Evolutionary conservation across 1,140 invertebrate species (phyloP), one percentile per base, ranked within the genome.

Genomic region (Ostrea edulis): DNA sequence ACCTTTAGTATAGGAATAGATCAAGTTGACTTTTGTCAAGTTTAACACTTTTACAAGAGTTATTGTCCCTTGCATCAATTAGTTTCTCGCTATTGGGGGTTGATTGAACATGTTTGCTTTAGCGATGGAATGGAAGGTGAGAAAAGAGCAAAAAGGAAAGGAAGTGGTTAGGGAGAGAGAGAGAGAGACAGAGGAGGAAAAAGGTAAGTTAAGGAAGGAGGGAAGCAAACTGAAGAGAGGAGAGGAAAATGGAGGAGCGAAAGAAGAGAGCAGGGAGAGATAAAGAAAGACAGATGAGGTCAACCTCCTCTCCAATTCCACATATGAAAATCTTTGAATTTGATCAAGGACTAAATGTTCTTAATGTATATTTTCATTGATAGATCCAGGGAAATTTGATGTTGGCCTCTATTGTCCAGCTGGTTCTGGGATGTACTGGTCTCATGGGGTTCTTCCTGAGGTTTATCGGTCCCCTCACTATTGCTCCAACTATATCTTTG

Each of bases 391-490:
- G 93, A n/a, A 91, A 89, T 86, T 89, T 94, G 58, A 91, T 92
- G 81, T 85, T 92, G 25, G 90, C 93, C 2, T 91, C 91, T 0
- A 9, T 93, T 29, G 88, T 90, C 58, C 93, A 93, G 88, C 83
- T 94, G 2, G 35, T 92, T 8, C 77, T 93, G 12, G 92, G 93
- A 3, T 89, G 88, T 68, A 90, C 95, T 93, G 97, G 97, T 9
- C 94, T 97, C 0, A 96, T 97, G 81, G 97, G 97, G 0, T 96
- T 96, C 77, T 20, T 97, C 17, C 93, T 97, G 0, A 96, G 96
- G 82, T 97, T 96, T 92, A 96, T 98, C 1, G 97, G 97, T 0
- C 97, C 97, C 0, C 93, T 98, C 55, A 97, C 97, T 0, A 97
- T 98, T 52, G 96, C 97, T 2, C 97, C 97, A 0, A 97, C 97